Percentiles rank a stretch among this genome's conserved stretches.
Evolutionary conservation across 2,113 vertebrate genomes (phyloP).

Genomic region (Peromyscus maniculatus): DNA sequence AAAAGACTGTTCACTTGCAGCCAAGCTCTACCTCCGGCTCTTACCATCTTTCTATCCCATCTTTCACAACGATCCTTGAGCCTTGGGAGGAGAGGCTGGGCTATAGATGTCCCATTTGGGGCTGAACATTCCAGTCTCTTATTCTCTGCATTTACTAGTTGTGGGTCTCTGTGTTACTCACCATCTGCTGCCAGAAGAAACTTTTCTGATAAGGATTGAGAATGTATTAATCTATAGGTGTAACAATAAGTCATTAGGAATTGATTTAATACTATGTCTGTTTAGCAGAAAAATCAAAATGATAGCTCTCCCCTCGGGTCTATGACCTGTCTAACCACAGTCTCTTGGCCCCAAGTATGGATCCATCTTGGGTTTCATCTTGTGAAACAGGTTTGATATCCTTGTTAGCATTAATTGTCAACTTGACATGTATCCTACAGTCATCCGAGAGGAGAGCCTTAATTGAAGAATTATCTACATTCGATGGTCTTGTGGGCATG

Average conservation of each 20-base stretch:
- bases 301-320: neutral
- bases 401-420: neutral
- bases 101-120: neutral
- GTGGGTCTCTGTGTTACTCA: neutral
- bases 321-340: neutral
- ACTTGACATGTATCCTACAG: neutral
- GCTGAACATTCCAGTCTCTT: neutral
- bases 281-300: neutral
- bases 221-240: too few relatives aligned
- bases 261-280: neutral
- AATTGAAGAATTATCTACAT: neutral
- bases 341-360: neutral
- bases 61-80: neutral
- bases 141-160: neutral
- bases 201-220: neutral
- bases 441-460: neutral
- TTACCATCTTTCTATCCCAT: neutral
- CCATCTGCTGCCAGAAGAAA: neutral
- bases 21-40: neutral
- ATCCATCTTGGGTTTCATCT: neutral
- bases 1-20: neutral
- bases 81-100: neutral
- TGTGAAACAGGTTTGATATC: neutral
- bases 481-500: neutral
- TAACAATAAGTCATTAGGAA: neutral